Evolutionary conservation across 2,888 invertebrate species (phyloP), one percentile per base, ranked within the genome.

Genomic region (Microlaimidae sp.): DNA sequence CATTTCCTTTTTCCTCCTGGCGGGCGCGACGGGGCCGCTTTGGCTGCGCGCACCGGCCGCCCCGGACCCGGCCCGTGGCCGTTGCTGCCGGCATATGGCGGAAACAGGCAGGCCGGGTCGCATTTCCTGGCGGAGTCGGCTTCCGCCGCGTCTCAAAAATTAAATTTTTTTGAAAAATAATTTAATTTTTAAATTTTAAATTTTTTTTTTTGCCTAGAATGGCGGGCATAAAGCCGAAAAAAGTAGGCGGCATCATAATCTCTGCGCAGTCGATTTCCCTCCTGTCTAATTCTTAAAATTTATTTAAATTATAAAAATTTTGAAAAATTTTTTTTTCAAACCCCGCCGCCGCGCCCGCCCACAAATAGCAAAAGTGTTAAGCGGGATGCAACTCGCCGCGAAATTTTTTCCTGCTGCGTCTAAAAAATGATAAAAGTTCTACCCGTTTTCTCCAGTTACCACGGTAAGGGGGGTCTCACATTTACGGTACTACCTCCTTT

Each of bases 231-330:
- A 65, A 66, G 3, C n/a, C 66, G 58, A 32, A 66, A 61, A 5
- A 63, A 64, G 51, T 65, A 66, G 19, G 59, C 54, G 1, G 64
- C 63, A 5, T 64, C 66, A 55, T 66, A 66, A 58, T 64, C 62
- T 24, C 62, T 61, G 5, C 62, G 57, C 27, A 66, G 56, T 27
- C 58, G 60, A 19, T 62, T 56, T 38, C 56, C 52, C 19, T 55
- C 56, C 13, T 59, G 49, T 19, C 62, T 62, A n/a, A n/a, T n/a
- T n/a, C n/a, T n/a, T n/a, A n/a, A n/a, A n/a, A n/a, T n/a, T n/a
- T n/a, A n/a, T n/a, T n/a, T n/a, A n/a, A n/a, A n/a, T n/a, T n/a
- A n/a, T n/a, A n/a, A n/a, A n/a, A n/a, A n/a, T n/a, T n/a, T n/a
- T n/a, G n/a, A n/a, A n/a, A n/a, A n/a, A n/a, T n/a, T n/a, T n/a